These are phyloP conservation scores for Prunella strophiata DNA, from an alignment of 2,797 vertebrate genomes.

Conservation along the genomic window DNA sequence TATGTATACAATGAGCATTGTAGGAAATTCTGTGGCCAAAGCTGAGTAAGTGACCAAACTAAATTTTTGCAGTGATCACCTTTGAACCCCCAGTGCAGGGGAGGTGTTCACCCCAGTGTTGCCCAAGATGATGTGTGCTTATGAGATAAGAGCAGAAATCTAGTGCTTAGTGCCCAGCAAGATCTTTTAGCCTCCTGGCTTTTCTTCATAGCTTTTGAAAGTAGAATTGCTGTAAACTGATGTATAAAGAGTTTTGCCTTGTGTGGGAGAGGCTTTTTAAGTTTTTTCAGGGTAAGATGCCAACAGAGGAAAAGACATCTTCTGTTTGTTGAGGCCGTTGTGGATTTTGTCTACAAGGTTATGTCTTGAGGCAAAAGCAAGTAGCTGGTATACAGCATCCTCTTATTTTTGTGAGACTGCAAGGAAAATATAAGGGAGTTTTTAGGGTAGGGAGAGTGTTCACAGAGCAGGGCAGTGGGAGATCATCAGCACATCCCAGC, in stretches of 20 bases:
- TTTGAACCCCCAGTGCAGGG: background rate
- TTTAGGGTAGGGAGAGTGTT: background rate
- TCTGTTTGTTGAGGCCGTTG: background rate
- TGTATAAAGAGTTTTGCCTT: background rate
- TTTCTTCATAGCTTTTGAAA: background rate
- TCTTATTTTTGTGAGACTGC: background rate
- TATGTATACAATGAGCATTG: background rate
- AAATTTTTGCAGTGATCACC: background rate
- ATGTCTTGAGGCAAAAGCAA: constrained; percentile 14
- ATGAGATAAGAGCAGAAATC: background rate
- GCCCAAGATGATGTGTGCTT: too few relatives aligned
- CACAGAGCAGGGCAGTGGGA: background rate
- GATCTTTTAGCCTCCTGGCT: background rate
- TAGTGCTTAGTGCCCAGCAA: background rate
- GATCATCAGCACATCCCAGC: background rate
- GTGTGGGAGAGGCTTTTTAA: background rate
- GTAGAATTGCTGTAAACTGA: background rate
- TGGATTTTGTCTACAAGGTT: background rate
- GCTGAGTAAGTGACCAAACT: background rate
- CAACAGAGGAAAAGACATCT: background rate
- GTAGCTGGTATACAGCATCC: background rate
- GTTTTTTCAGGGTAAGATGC: background rate
- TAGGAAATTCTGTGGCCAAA: background rate
- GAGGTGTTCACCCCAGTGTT: background rate
- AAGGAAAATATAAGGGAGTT: background rate